Base-by-base conservation (phyloP, 1,140 invertebrate genomes). In the Bombus balteatus region DNA sequence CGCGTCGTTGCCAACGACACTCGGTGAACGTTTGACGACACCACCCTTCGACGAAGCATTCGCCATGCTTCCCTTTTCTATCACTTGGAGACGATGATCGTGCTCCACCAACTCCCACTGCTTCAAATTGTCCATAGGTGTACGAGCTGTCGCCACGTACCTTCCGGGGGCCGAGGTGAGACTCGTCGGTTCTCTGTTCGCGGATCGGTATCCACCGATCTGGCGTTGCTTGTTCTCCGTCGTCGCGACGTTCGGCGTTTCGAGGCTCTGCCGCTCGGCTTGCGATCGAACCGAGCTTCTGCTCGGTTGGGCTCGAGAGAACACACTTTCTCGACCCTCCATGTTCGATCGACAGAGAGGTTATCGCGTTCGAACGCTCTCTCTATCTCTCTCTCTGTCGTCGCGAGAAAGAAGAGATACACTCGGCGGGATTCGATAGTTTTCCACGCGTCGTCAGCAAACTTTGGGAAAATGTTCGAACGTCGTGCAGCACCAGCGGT, bases 31-130 rank as follows among this genome's bases (percentile, higher is more conserved):
- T 41, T 79, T 71, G n/a, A 62, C 39, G 8, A 25, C 41, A 25
- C 9, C 32, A 1, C n/a, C 41, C 10, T 13, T 78, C 32, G 47
- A 25, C 3, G 9, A 28, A 13, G 47, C 34, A 18, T 68, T 81
- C 6, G 41, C 32, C 1, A 32, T 6, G 32, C 59, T 70, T 22
- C 74, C 89, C 85, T 92, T 91, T 62, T 93, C 91, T 18, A 93
- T 90, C 28, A 94, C 90, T 28, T 77, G 79, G 13, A 94, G 71
- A 34, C 92, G 92, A 25, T 85, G 90, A n/a, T 91, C 87, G 3
- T 72, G 89, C 76, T 93, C 93, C 4, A 94, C 91, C 78, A 94
- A 74, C 39, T 93, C 92, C 93, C 93, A 94, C 70, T 94, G 93
- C 22, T 93, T 94, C n/a, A 94, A 66, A 53, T 88, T 88, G 22